These are phyloP conservation scores for Eriosoma lanigerum DNA, from an alignment of 1,140 invertebrate genomes.

Conservation along the genomic window DNA sequence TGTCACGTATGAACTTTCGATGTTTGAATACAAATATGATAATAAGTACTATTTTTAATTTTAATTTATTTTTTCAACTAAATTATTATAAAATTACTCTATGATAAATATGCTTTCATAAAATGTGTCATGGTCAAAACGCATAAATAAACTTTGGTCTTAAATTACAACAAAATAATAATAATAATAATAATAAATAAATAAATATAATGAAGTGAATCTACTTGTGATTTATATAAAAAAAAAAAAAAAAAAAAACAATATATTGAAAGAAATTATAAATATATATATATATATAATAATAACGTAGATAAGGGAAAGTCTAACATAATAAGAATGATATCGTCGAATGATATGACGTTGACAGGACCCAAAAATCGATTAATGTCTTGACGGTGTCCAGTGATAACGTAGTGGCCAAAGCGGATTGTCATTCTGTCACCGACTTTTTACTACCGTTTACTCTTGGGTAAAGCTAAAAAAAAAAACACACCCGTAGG, in stretches of 20 bases:
- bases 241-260: constrained; percentile 23
- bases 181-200: constrained; percentile 12
- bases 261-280: neutral
- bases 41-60: neutral
- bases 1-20: constrained; percentile 12
- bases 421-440: constrained; percentile 31
- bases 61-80: neutral
- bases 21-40: constrained; percentile 1
- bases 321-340: constrained; percentile 32
- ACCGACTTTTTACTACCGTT: constrained; percentile 3
- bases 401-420: neutral
- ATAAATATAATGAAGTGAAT: constrained; percentile 11
- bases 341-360: constrained; percentile 30
- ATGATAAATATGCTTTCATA: constrained; percentile 16
- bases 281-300: too few species aligned
- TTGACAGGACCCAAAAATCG: constrained; percentile 26
- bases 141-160: constrained; percentile 51
- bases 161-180: constrained; percentile 49
- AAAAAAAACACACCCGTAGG: neutral
- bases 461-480: constrained; percentile 31
- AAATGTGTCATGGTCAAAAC: constrained; percentile 50
- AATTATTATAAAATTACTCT: constrained; percentile 40
- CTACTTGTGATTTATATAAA: neutral
- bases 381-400: neutral
- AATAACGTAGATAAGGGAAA: constrained; percentile 16